Evolutionary conservation across 1,140 invertebrate species (phyloP).

Genomic region (Panagrolaimus sp.): DNA sequence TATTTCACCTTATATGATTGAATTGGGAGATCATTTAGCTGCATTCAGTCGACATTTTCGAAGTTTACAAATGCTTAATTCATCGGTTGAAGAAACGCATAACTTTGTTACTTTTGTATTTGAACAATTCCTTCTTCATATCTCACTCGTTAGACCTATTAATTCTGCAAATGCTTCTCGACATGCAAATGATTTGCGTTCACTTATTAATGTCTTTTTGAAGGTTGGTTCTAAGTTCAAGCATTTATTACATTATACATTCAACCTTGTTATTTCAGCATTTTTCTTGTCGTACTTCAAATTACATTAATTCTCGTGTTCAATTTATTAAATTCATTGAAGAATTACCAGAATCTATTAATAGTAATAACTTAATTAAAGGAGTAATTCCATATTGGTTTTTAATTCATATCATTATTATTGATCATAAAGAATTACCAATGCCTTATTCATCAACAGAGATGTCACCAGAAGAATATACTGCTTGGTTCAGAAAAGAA

Average conservation of each 20-base stretch:
- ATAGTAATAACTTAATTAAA: slow-evolving; percentile 10
- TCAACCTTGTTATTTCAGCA: slow-evolving; percentile 24
- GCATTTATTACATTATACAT: no score
- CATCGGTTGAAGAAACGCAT: slow-evolving; percentile 38
- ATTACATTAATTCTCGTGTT: slow-evolving; percentile 30
- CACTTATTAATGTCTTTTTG: slow-evolving; percentile 31
- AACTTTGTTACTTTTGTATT: slow-evolving; percentile 51
- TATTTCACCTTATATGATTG: slow-evolving; percentile 46
- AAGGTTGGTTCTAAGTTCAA: no score
- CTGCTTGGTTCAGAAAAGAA: slow-evolving; percentile 46
- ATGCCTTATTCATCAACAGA: slow-evolving; percentile 49
- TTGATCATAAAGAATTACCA: slow-evolving; percentile 19
- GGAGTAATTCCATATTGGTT: slow-evolving; percentile 5
- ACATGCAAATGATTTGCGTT: slow-evolving; percentile 37
- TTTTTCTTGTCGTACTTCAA: slow-evolving; percentile 43
- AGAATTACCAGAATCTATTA: slow-evolving; percentile 1
- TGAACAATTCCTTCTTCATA: slow-evolving; percentile 50
- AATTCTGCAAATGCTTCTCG: slow-evolving; percentile 10
- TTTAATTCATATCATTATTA: slow-evolving; percentile 15
- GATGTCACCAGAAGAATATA: slow-evolving; percentile 48
- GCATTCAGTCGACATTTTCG: slow-evolving; percentile 26
- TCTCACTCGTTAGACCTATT: slow-evolving; percentile 44
- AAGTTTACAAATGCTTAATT: slow-evolving; percentile 33
- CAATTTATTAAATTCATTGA: slow-evolving; percentile 31
- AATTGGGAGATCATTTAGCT: slow-evolving; percentile 47